Evolutionary conservation across 2,113 vertebrate genomes (phyloP).

Genomic region (Balaeniceps rex): DNA sequence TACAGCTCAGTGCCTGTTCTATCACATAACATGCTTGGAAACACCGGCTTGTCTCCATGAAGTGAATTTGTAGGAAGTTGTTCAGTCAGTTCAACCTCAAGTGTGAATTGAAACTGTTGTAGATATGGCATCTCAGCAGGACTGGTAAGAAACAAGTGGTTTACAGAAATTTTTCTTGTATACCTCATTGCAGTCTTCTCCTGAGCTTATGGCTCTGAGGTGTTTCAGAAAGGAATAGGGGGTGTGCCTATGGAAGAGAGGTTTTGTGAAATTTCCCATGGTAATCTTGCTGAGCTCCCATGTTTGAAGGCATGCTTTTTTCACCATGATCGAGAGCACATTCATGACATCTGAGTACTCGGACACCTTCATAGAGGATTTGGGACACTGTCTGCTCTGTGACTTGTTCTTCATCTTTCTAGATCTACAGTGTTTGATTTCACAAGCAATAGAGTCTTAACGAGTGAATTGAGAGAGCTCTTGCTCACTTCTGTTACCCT

Average conservation of each 20-base stretch:
- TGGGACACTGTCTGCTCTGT: background rate
- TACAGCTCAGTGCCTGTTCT: background rate
- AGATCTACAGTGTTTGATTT: background rate
- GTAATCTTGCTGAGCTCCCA: background rate
- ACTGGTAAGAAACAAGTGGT: background rate
- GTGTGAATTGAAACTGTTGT: background rate
- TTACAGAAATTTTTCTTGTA: background rate
- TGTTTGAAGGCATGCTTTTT: background rate
- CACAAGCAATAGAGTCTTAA: background rate
- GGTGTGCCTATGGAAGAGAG: background rate
- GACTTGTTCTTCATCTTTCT: background rate
- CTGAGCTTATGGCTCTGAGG: background rate
- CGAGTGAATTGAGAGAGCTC: background rate
- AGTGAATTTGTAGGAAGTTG: background rate
- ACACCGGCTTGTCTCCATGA: fast-evolving
- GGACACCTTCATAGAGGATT: background rate
- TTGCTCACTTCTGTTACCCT: background rate
- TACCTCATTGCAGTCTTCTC: background rate
- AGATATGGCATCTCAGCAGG: background rate
- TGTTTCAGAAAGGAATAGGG: background rate
- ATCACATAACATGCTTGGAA: fast-evolving
- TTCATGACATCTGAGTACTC: background rate
- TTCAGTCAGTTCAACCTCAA: background rate
- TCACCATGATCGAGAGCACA: background rate
- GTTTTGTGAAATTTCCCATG: background rate